Evolutionary conservation across 2,888 invertebrate species (phyloP), one percentile per base, ranked within the genome.

Genomic region (Furcula furcula): DNA sequence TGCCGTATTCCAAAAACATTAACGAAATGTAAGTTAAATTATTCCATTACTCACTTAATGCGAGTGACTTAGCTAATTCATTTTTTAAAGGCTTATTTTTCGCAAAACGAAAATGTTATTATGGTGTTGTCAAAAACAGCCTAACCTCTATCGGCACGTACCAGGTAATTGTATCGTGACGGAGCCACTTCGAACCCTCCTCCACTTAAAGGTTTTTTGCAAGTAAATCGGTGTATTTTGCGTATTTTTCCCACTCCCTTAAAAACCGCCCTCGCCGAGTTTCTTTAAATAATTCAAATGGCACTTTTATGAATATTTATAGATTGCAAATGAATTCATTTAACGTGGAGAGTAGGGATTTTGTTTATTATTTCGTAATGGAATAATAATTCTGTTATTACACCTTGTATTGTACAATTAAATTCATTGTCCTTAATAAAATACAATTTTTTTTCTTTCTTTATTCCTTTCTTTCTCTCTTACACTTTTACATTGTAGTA

Each of bases 151-250:
- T 52, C 51, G 46, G 51, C 52, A 55, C 49, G 51, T 40, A 39
- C 43, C 21, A 46, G 49, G 71, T 76, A 71, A 75, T 75, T 76
- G 69, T 66, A 66, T 59, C 63, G 65, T 76, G 77, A 77, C 70
- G 48, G 33, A 52, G 67, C 66, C 63, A 66, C 57, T 69, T 65
- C 56, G 44, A 32, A 42, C 50, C 58, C 46, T 46, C 58, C 46
- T 46, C 46, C 48, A 40, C 38, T 30, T 38, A 33, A 44, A 57
- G 55, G 51, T 52, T 44, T 54, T 42, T 56, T 53, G 36, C 46
- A 54, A 46, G 54, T 49, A 58, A 67, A 69, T 51, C 61, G 42
- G 46, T 50, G 56, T 53, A 49, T 46, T 49, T 46, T 44, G 43
- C 49, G 28, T 42, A 50, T 38, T 46, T 54, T 55, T 38, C 44